Evolutionary conservation across 2,888 invertebrate species (phyloP), one percentile per base, ranked within the genome.

Genomic region (Cantharis rustica): DNA sequence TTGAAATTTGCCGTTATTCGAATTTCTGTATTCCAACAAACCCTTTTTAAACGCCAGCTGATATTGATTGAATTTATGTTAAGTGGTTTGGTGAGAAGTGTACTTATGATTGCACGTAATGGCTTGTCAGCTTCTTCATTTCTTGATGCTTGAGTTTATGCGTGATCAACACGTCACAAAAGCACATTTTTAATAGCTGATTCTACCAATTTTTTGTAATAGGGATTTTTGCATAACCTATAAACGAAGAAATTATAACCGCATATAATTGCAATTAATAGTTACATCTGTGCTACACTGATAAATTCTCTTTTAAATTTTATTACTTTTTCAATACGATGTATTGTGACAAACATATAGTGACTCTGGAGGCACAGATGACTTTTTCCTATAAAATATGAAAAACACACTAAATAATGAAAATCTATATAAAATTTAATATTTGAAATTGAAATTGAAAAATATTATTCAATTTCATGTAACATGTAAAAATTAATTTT

Each of bases 61-160:
- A 81, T 84, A 85, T 85, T 83, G 85, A 85, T 85, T 83, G 82
- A 83, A 83, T 84, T 84, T 84, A 84, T 84, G 84, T 83, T 83
- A 82, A 84, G 82, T 82, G 83, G 75, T 80, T 76, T 71, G 79
- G 78, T 71, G 78, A 78, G 76, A 80, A 83, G 82, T 81, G 83
- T 83, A 83, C 84, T 84, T 83, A 78, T 82, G 82, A 84, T 82
- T 82, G 82, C 81, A 82, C 80, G 79, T 83, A 83, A 83, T 82
- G 81, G 83, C 80, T 80, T 80, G 82, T 83, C 83, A 82, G 83
- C 83, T 82, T 80, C 82, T 82, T 82, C 75, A 79, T 76, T 76
- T 63, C 71, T 17, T 66, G 77, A 71, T 69, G 74, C 74, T 77
- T 27, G 63, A 77, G 61, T 66, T 74, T 72, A 63, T 73, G 74